Evolutionary conservation across 2,113 vertebrate species (phyloP).

Genomic region (Prionailurus bengalensis): DNA sequence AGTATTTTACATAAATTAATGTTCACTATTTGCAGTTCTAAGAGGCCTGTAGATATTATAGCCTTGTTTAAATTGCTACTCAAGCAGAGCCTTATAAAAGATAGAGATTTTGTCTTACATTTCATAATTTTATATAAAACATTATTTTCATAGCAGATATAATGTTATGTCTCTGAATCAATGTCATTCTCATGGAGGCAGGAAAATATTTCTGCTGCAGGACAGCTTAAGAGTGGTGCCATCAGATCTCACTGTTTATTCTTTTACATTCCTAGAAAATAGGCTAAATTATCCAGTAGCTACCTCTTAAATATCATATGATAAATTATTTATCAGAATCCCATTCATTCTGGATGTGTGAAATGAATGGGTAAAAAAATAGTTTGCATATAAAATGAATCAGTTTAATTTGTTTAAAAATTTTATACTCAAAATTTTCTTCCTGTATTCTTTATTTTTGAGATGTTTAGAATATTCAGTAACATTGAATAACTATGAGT

Average conservation of each 20-base stretch:
- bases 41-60: neutral
- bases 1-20: neutral
- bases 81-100: neutral
- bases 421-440: neutral
- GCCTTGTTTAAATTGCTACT: neutral
- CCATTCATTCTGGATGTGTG: neutral
- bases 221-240: neutral
- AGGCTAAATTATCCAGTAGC: neutral
- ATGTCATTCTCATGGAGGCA: neutral
- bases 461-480: neutral
- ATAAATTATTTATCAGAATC: constrained; percentile 1
- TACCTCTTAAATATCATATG: neutral
- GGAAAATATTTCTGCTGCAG: neutral
- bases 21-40: neutral
- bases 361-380: neutral
- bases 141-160: neutral
- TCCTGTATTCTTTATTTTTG: neutral
- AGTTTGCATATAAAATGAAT: neutral
- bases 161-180: neutral
- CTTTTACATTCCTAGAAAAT: neutral
- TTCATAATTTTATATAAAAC: neutral
- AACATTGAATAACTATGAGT: neutral
- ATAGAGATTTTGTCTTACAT: neutral
- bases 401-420: constrained; percentile 34
- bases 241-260: constrained; percentile 1